Evolutionary conservation across 2,797 vertebrate species (phyloP).

Genomic region (Tapera naevia): DNA sequence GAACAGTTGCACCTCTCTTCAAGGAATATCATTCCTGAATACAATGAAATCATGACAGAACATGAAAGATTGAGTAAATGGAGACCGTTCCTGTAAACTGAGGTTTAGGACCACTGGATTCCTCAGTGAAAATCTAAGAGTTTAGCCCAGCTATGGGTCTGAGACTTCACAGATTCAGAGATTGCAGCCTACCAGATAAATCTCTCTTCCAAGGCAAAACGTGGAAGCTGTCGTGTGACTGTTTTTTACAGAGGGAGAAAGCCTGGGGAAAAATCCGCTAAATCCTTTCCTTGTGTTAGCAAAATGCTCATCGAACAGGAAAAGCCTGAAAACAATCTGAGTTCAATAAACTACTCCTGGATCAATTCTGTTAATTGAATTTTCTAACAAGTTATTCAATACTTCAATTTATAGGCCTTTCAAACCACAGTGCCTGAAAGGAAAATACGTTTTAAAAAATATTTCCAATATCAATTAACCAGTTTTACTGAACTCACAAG

Average conservation of each 20-base stretch:
- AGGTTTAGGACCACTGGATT: not conserved
- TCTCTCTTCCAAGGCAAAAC: not conserved
- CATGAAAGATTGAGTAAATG: not conserved
- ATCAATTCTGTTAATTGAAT: not conserved
- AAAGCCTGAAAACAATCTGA: not conserved
- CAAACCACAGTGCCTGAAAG: not conserved
- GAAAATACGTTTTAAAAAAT: not conserved
- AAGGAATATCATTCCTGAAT: not conserved
- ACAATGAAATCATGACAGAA: not conserved
- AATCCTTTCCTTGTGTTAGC: not conserved
- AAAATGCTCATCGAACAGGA: not conserved
- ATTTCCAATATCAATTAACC: not conserved
- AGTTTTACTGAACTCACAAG: not conserved
- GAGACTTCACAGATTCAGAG: not conserved
- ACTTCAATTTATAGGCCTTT: not conserved
- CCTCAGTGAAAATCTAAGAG: not conserved
- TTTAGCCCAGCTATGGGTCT: not conserved
- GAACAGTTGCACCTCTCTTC: not conserved
- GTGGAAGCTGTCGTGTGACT: not conserved
- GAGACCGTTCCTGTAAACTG: not conserved
- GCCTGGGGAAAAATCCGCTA: not conserved
- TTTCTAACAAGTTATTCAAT: not conserved
- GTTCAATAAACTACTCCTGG: not conserved
- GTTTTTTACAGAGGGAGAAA: not conserved
- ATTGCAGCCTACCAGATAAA: not conserved